Conservation (phyloP, 2,113 vertebrate genomes). For the Tapirus terrestris region DNA sequence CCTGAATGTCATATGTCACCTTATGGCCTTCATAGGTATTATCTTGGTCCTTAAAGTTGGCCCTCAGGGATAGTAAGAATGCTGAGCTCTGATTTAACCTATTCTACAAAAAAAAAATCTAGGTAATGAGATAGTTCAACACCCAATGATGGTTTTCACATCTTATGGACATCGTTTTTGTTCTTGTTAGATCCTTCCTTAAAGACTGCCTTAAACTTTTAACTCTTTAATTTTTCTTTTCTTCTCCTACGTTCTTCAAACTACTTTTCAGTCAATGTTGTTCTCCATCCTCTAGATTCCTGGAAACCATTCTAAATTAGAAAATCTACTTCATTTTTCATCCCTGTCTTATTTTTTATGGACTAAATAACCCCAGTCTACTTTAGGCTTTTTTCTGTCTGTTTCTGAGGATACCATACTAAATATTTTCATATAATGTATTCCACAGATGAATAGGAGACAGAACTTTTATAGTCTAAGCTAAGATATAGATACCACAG, state of each 20-base stretch:
- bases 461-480: slow-evolving; percentile 34
- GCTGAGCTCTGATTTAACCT: slow-evolving; percentile 15
- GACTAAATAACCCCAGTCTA: slow-evolving; percentile 47
- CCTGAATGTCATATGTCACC: background rate
- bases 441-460: slow-evolving; percentile 62
- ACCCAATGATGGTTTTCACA: background rate
- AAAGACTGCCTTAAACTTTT: slow-evolving; percentile 34
- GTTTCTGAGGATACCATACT: slow-evolving; percentile 66
- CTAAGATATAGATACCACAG: slow-evolving; percentile 13
- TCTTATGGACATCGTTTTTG: background rate
- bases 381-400: slow-evolving; percentile 55
- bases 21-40: background rate
- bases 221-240: slow-evolving; percentile 32
- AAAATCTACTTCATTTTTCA: slow-evolving; percentile 72
- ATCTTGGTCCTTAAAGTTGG: background rate
- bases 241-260: slow-evolving; percentile 41
- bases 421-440: slow-evolving; percentile 67
- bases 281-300: slow-evolving; percentile 45
- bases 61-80: background rate
- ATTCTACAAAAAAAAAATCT: slow-evolving; percentile 19
- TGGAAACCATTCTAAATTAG: slow-evolving; percentile 73
- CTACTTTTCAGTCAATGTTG: slow-evolving; percentile 51
- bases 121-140: background rate
- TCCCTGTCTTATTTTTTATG: slow-evolving; percentile 67
- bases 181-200: slow-evolving; percentile 37